phyloP scores from a whole-genome alignment of 1,140 invertebrate genomes.

The Sinonovacula constricta region DNA sequence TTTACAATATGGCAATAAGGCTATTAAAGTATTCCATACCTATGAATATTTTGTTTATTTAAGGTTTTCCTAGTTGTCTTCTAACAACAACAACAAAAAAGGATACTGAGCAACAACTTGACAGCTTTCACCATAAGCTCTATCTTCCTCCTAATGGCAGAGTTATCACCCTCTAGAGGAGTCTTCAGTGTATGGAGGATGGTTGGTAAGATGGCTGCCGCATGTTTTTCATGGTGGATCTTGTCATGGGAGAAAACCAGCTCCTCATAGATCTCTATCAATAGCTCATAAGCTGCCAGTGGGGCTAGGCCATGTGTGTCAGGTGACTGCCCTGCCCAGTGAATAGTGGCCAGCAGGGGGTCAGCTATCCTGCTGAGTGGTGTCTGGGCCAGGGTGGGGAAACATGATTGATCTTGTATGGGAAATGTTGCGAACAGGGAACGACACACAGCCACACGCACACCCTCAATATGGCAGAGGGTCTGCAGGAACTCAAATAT shows the following conservation, averaged over 20 bases:
- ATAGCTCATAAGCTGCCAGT: constrained; percentile 64
- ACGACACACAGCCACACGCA: constrained; percentile 60
- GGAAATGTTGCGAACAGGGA: constrained; percentile 57
- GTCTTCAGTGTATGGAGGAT: constrained; percentile 54
- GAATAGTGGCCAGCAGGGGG: constrained; percentile 65
- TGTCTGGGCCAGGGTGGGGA: constrained; percentile 35
- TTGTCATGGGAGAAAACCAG: constrained; percentile 61
- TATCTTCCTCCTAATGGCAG: constrained; percentile 55
- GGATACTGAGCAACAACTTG: constrained; percentile 62
- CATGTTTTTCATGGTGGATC: constrained; percentile 55
- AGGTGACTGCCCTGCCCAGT: constrained; percentile 65
- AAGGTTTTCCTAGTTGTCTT: background rate
- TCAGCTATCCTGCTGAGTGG: constrained; percentile 57
- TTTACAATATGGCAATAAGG: too few species aligned
- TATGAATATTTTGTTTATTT: background rate
- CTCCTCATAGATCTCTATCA: constrained; percentile 71
- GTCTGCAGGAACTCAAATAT: constrained; percentile 70
- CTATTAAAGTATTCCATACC: background rate
- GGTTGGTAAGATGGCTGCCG: constrained; percentile 61
- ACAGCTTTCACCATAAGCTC: constrained; percentile 61
- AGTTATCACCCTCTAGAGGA: constrained; percentile 49
- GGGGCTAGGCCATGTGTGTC: constrained; percentile 57
- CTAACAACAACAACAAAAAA: constrained; percentile 9
- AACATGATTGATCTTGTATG: constrained; percentile 46
- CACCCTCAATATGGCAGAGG: constrained; percentile 62